Conservation (phyloP, 2,113 vertebrate genomes). For the Chitala chitala region DNA sequence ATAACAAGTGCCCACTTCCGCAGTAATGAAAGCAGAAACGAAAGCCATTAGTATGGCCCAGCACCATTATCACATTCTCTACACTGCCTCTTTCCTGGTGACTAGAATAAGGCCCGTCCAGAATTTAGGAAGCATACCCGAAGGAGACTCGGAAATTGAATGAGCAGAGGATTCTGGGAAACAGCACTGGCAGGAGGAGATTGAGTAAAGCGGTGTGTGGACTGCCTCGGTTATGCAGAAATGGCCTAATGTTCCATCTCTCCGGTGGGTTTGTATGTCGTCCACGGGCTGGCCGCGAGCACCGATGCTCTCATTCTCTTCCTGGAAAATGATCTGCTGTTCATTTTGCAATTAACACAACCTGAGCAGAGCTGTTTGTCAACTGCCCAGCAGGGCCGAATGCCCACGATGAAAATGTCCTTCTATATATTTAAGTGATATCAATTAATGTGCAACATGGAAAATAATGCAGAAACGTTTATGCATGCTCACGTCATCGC, state of each 20-base stretch:
- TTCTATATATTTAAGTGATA: too few relatives aligned
- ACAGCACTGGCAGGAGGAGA: not conserved
- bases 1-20: not conserved
- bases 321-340: too few relatives aligned
- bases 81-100: conserved; percentile 17
- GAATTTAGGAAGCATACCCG: not conserved
- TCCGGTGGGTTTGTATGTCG: too few relatives aligned
- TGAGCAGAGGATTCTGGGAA: not conserved
- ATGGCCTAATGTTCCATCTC: too few relatives aligned
- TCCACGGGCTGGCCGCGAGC: too few relatives aligned
- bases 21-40: conserved; percentile 28
- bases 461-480: not conserved
- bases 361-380: too few relatives aligned
- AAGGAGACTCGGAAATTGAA: not conserved
- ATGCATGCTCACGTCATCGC: not conserved
- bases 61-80: not conserved
- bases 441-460: not conserved
- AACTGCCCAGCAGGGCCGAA: too few relatives aligned
- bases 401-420: too few relatives aligned
- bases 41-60: conserved; percentile 29
- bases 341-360: too few relatives aligned
- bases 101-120: conserved; percentile 4
- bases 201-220: too few relatives aligned
- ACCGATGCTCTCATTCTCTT: too few relatives aligned
- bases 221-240: too few relatives aligned